phyloP scores from a whole-genome alignment of 2,797 vertebrate species.

The Cyprinella venusta region DNA sequence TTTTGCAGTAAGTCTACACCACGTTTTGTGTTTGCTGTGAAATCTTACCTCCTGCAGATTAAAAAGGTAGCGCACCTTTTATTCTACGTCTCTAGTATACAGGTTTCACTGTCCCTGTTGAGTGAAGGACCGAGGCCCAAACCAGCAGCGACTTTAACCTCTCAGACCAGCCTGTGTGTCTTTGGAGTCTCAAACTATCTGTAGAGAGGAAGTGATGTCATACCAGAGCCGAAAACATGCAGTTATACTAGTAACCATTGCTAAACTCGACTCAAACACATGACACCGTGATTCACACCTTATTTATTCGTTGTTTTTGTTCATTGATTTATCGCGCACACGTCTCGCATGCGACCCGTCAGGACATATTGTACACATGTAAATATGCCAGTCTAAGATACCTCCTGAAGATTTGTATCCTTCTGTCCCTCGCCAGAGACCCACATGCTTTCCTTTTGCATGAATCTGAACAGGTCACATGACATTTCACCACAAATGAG shows the following conservation, averaged over 20 bases:
- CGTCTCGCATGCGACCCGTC: constrained; percentile 59
- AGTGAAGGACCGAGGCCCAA: constrained; percentile 1
- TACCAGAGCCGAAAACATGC: constrained; percentile 9
- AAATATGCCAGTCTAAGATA: constrained; percentile 74
- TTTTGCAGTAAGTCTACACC: constrained; percentile 29
- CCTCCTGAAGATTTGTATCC: constrained; percentile 59
- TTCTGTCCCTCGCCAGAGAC: constrained; percentile 14
- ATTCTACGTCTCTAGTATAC: constrained; percentile 11
- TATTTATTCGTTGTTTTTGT: constrained; percentile 44
- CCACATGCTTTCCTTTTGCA: constrained; percentile 41
- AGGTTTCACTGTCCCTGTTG: background rate
- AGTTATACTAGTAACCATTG: constrained; percentile 1
- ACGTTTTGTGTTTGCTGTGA: constrained; percentile 32
- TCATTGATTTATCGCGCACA: constrained; percentile 40
- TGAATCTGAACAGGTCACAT: constrained; percentile 34
- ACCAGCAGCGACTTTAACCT: constrained; percentile 20
- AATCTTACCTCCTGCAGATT: constrained; percentile 29
- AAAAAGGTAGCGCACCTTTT: constrained; percentile 12
- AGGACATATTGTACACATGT: constrained; percentile 78
- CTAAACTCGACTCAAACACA: constrained; percentile 23
- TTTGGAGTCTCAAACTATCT: constrained; percentile 14
- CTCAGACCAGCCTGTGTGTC: constrained; percentile 20
- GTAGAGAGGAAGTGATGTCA: constrained; percentile 25
- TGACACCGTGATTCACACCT: constrained; percentile 15
- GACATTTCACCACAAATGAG: background rate